Base-by-base conservation (phyloP, 2,113 vertebrate genomes). In the Pholis gunnellus region DNA sequence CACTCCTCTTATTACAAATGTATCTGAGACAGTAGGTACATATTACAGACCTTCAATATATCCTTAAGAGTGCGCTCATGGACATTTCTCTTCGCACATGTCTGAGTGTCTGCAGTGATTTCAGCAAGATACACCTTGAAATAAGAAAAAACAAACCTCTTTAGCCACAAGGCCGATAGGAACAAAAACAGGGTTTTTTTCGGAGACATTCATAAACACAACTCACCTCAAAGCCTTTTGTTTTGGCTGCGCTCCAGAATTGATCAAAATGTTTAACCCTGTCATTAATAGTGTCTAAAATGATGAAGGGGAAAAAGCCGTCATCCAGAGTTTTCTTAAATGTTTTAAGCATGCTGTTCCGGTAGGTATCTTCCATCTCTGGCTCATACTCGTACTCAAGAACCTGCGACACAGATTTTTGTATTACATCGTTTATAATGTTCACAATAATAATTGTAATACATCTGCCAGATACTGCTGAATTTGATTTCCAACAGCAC, bases 211-310 rank as follows among this genome's bases (percentile, higher is more conserved):
- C 6, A 9, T 61, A 6, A 52, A 13, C 15, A 40, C 46, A 50
- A 42, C 87, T 88, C 94, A 99, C 98, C 97, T 99, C 98, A 94
- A 99, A 99, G 1, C 98, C 98, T 91, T 99, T 99, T 7, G 98
- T 99, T 95, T 99, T 99, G 67, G 98, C 98, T 79, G 98, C 97
- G 71, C 98, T 99, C 98, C 98, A 99, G 89, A 99, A 99, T 91
- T 98, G 97, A 75, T 99, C 98, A 89, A 99, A 99, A 87, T 99
- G 97, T 86, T 97, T 96, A 70, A 99, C 98, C 89, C 94, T 94
- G 81, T 99, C 97, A 84, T 99, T 99, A 82, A 99, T 96, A 29
- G 98, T 97, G 89, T 99, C 98, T 65, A 99, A 93, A 82, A 99
- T 99, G 88, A 99, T 99, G 91, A 99, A 99, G 25, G 98, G 98